These are phyloP conservation scores for Erpetoichthys calabaricus DNA, from an alignment of 2,797 vertebrate genomes.

Conservation along the genomic window DNA sequence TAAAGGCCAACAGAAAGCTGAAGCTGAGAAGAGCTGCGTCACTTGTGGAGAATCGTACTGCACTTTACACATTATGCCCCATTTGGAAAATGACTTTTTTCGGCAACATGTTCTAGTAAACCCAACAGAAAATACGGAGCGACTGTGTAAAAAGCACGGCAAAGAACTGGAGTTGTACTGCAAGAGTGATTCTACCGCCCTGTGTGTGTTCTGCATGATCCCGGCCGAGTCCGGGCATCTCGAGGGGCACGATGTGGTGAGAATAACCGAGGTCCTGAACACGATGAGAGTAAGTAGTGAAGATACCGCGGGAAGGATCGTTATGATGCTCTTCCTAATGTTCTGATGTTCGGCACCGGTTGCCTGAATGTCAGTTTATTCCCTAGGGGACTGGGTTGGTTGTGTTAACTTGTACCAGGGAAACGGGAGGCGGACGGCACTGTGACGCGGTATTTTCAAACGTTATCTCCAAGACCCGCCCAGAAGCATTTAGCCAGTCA, in stretches of 20 bases:
- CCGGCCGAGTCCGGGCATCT: conserved; percentile 8
- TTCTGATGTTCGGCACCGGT: too few species aligned
- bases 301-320: background rate
- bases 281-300: conserved; percentile 8
- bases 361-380: too few species aligned
- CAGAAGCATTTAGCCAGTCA: too few species aligned
- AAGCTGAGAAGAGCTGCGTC: conserved; percentile 15
- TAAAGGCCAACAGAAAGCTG: conserved; percentile 11
- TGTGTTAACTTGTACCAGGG: too few species aligned
- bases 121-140: conserved; percentile 5
- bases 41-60: conserved; percentile 16
- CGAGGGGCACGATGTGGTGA: conserved; percentile 13
- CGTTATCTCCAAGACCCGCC: too few species aligned
- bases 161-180: conserved; percentile 17
- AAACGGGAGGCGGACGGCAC: too few species aligned
- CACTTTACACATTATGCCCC: conserved; percentile 15
- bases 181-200: conserved; percentile 10
- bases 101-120: conserved; percentile 12
- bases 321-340: too few species aligned
- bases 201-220: conserved; percentile 21
- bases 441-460: too few species aligned
- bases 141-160: conserved; percentile 16
- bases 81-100: conserved; percentile 11
- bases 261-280: conserved; percentile 9
- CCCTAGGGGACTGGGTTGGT: too few species aligned